Evolutionary conservation across 2,888 invertebrate species (phyloP), one percentile per base, ranked within the genome.

Genomic region (Keiferia lycopersicella): DNA sequence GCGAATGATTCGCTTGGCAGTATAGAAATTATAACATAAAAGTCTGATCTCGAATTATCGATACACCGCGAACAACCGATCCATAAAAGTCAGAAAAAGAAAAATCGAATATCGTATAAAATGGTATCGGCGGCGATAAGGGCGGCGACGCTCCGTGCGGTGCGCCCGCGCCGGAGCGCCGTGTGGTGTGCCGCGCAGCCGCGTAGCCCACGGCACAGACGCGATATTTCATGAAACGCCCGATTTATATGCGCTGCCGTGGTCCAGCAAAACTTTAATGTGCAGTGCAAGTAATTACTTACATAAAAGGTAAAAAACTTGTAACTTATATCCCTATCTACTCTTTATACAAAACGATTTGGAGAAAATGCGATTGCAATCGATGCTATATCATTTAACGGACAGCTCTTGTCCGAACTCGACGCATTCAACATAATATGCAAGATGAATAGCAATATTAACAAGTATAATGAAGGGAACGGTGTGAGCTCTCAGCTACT

Each of bases 151-250:
- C 81, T 77, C 76, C 81, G 77, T 72, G 82, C 34, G 34, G 34
- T 34, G 34, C 34, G 34, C 34, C 34, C 7, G 34, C 34, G 34
- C 34, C 1, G 34, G 26, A 26, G 34, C 10, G 10, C 34, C 34
- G 34, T 10, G 34, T 10, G 10, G 7, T 8, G 34, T 10, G 34
- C 34, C 34, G 34, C 34, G 34, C 10, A 30, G 34, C 80, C 75
- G 81, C 81, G 82, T 91, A 85, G 91, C 91, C 90, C 82, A 84
- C 84, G 91, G 91, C 88, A 79, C 82, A 75, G 77, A 75, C 81
- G 79, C 89, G 84, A 88, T 91, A 88, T 89, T 91, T 89, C 87
- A 89, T 84, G 88, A 88, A 89, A 88, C 82, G 82, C 77, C 83
- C 90, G 86, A 89, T 91, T 89, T 89, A 87, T 89, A 89, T 89